Conservation (phyloP, 2,113 vertebrate species). For the Scartelaos histophorus region DNA sequence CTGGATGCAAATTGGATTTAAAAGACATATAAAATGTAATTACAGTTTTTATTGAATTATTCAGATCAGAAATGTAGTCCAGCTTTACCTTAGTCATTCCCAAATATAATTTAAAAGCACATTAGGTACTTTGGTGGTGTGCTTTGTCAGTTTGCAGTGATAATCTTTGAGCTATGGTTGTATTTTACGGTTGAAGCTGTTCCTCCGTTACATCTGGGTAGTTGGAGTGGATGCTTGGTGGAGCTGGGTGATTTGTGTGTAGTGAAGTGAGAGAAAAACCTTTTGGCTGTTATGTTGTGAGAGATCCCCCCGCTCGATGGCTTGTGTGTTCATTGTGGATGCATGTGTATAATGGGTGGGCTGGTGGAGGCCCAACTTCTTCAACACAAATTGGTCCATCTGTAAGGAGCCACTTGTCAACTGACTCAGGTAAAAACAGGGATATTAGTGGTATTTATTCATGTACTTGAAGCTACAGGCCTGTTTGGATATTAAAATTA, state of each 20-base stretch:
- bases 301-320: constrained; percentile 48
- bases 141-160: constrained; percentile 57
- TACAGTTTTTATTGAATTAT: neutral
- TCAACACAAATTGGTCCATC: constrained; percentile 86
- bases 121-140: constrained; percentile 27
- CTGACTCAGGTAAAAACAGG: constrained; percentile 83
- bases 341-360: constrained; percentile 79
- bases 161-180: constrained; percentile 14
- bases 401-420: constrained; percentile 77
- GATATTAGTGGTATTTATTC: neutral
- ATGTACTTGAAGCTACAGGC: neutral
- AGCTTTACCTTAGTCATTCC: too few species aligned
- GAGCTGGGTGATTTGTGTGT: constrained; percentile 17
- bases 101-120: neutral
- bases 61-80: too few species aligned
- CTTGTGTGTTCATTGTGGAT: constrained; percentile 78
- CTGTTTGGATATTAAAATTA: neutral
- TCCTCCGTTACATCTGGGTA: constrained; percentile 35
- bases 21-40: too few species aligned
- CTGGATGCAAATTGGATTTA: too few species aligned
- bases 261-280: neutral
- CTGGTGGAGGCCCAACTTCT: constrained; percentile 77
- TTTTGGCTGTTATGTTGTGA: neutral
- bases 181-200: constrained; percentile 18
- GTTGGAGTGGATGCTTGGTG: constrained; percentile 17